Evolutionary conservation across 2,888 invertebrate species (phyloP).

Genomic region (Ormyrus nitidulus): DNA sequence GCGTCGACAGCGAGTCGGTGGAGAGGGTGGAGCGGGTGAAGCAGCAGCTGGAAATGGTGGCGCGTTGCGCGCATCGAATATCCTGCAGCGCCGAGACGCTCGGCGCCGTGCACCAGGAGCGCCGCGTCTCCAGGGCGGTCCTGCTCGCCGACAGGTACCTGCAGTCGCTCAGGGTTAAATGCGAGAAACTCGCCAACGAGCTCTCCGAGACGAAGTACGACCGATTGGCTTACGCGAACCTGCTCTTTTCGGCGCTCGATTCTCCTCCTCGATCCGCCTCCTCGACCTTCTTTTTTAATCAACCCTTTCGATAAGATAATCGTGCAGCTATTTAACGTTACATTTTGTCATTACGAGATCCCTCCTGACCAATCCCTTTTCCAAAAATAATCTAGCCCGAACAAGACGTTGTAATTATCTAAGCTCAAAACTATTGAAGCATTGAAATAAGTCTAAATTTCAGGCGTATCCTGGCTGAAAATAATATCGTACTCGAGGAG

Average conservation of each 20-base stretch:
- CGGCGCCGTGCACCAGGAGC: constrained; percentile 72
- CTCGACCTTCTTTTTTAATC: neutral
- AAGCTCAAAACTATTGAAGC: neutral
- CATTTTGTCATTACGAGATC: no score
- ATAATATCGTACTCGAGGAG: constrained; percentile 71
- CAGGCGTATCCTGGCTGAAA: constrained; percentile 71
- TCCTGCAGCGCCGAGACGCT: constrained; percentile 71
- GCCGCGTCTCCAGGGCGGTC: constrained; percentile 68
- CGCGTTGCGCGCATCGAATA: constrained; percentile 68
- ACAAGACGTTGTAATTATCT: neutral
- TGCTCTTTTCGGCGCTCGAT: constrained; percentile 34
- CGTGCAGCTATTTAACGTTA: no score
- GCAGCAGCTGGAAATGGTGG: constrained; percentile 70
- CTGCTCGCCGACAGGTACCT: constrained; percentile 70
- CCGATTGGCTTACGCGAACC: neutral
- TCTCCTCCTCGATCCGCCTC: neutral
- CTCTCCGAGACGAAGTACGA: constrained; percentile 70
- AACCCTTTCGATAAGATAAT: no score
- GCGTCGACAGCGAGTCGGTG: constrained; percentile 71
- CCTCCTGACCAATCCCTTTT: neutral
- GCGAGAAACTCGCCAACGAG: constrained; percentile 68
- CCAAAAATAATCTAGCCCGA: constrained; percentile 26
- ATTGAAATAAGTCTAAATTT: constrained; percentile 53
- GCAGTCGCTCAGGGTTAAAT: constrained; percentile 67
- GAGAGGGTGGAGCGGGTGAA: constrained; percentile 70